Conservation (phyloP, 2,888 invertebrate species). For the Pheosia gnoma region DNA sequence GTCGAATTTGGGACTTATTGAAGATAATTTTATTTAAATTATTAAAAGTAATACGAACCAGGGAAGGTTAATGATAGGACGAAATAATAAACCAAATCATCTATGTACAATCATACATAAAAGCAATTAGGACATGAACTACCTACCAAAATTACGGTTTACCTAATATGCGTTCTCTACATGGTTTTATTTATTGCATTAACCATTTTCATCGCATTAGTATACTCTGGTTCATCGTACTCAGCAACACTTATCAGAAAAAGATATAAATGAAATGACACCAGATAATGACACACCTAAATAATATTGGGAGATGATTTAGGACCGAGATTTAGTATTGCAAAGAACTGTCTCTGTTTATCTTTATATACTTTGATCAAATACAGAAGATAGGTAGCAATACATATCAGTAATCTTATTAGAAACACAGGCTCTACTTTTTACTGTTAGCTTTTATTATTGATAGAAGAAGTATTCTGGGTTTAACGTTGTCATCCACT, state of each 20-base stretch:
- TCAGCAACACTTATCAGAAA: neutral
- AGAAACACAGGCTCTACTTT: too few species aligned
- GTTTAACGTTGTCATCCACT: too few species aligned
- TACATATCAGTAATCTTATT: too few species aligned
- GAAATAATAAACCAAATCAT: neutral
- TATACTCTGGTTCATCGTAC: neutral
- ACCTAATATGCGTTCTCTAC: conserved; percentile 1
- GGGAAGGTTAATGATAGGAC: neutral
- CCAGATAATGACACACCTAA: neutral
- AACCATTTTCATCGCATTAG: neutral
- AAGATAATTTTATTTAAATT: too few species aligned
- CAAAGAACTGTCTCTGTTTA: neutral
- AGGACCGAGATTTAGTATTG: neutral
- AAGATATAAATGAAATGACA: neutral
- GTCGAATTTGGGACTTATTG: neutral
- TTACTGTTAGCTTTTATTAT: too few species aligned
- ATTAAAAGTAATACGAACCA: too few species aligned
- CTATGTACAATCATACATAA: neutral
- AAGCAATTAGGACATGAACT: neutral
- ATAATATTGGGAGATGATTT: neutral
- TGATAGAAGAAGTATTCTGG: too few species aligned
- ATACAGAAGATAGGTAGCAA: too few species aligned
- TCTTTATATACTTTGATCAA: too few species aligned
- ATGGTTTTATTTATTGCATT: neutral
- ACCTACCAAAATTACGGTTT: neutral